A percentile compares a stretch with the other conserved stretches of the same genome.
Conservation (phyloP, 2,888 invertebrate genomes). For the Deilephila elpenor region DNA sequence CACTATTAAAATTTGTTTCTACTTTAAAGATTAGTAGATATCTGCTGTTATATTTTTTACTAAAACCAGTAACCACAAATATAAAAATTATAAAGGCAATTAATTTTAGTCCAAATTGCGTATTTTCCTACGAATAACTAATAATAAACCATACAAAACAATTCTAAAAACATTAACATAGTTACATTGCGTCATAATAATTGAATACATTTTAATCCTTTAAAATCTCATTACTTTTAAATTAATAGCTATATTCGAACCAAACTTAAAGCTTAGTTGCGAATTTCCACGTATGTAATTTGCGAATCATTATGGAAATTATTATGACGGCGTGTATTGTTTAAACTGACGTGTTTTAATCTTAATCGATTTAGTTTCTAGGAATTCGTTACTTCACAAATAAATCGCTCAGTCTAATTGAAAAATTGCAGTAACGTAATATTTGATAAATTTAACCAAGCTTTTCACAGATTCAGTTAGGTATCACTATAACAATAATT, state of each 20-base stretch:
- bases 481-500: not conserved
- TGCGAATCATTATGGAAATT: conserved; percentile 1
- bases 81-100: too few species aligned
- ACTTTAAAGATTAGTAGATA: too few species aligned
- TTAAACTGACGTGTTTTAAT: not conserved
- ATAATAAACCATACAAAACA: not conserved
- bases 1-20: too few species aligned
- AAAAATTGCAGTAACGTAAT: not conserved
- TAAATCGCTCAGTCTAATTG: not conserved
- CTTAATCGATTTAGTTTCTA: conserved; percentile 8
- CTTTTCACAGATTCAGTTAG: not conserved
- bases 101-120: too few species aligned
- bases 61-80: too few species aligned
- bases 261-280: not conserved
- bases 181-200: not conserved
- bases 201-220: not conserved
- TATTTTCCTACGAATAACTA: not conserved
- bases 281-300: conserved; percentile 9
- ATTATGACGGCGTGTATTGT: not conserved
- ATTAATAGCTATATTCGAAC: not conserved
- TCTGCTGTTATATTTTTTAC: too few species aligned
- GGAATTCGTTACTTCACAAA: not conserved
- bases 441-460: not conserved
- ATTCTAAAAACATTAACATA: too few species aligned
- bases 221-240: not conserved